Base-by-base conservation (phyloP, 1,140 invertebrate species). In the Dinoponera quadriceps region DNA sequence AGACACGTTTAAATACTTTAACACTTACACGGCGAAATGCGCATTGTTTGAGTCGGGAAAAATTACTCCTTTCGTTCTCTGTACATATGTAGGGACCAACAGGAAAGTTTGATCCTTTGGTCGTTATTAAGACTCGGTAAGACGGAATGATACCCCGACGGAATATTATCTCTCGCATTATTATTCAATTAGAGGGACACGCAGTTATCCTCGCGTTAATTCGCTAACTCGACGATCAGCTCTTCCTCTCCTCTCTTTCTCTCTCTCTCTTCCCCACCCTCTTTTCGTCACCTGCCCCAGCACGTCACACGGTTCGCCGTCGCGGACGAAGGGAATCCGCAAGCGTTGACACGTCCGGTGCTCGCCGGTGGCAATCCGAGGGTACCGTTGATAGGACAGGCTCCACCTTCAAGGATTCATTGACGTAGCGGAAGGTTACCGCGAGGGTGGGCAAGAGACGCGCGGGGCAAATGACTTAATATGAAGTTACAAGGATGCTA, bases 381-480 rank as follows among this genome's bases (percentile, higher is more conserved):
- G 65, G 71, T 71, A 82, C 44, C 57, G 78, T 82, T 82, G 78
- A 82, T 74, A 54, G 68, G 57, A 82, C 60, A 22, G 51, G 54
- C 25, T 62, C 49, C 51, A 87, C 66, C 85, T 62, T 87, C 85
- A 72, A 59, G 81, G 72, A 78, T 49, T 69, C 82, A 86, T 87
- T 86, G 85, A 87, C 66, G 80, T 72, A 74, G 72, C 60, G 55
- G 27, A 80, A 80, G 65, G 48, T 51, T 48, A 83, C 54, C 44
- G 81, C 60, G 59, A 62, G 38, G 80, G 33, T 48, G 33, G 20
- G 29, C 27, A 69, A 80, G 74, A 71, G 73, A 65, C 33, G 74
- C 48, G 57, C 63, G 84, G 86, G 83, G 55, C 80, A 89, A 90
- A 90, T 90, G 87, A 90, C 89, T 90, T 86, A 88, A 89, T 89